These are phyloP conservation scores for Noctua fimbriata DNA, from an alignment of 2,888 invertebrate species.

Conservation along the genomic window DNA sequence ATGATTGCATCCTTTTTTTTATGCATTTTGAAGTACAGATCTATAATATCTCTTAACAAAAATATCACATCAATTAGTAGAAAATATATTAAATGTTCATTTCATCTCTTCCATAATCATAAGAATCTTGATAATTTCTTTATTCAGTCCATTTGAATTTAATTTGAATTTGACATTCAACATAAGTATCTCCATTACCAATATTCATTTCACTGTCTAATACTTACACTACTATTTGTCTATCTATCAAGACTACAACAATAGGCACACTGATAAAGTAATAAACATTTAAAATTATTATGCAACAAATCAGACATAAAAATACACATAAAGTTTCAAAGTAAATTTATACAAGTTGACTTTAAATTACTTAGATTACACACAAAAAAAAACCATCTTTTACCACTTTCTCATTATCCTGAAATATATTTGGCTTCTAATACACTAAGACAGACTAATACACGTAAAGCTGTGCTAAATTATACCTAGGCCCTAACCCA, in stretches of 20 bases:
- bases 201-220: slow-evolving; percentile 5
- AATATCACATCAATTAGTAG: slow-evolving; percentile 71
- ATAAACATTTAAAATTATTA: slow-evolving; percentile 26
- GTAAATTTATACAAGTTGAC: slow-evolving; percentile 7
- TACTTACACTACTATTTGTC: slow-evolving; percentile 8
- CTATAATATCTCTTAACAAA: slow-evolving; percentile 50
- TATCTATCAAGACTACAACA: slow-evolving; percentile 23
- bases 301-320: slow-evolving; percentile 4
- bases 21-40: slow-evolving; percentile 41
- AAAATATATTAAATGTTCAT: slow-evolving; percentile 19
- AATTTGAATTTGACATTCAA: neutral
- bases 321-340: slow-evolving; percentile 20
- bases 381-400: neutral
- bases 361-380: slow-evolving; percentile 18
- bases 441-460: slow-evolving; percentile 3
- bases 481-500: neutral
- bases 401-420: slow-evolving; percentile 10
- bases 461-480: slow-evolving; percentile 8
- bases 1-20: slow-evolving; percentile 47
- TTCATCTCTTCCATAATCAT: slow-evolving; percentile 11
- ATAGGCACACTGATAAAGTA: slow-evolving; percentile 16
- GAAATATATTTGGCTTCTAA: slow-evolving; percentile 40
- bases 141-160: slow-evolving; percentile 2
- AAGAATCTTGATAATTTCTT: slow-evolving; percentile 19
- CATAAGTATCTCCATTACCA: slow-evolving; percentile 9